These are phyloP conservation scores for Drosophila picticornis DNA, from an alignment of 2,888 invertebrate species.

Conservation along the genomic window DNA sequence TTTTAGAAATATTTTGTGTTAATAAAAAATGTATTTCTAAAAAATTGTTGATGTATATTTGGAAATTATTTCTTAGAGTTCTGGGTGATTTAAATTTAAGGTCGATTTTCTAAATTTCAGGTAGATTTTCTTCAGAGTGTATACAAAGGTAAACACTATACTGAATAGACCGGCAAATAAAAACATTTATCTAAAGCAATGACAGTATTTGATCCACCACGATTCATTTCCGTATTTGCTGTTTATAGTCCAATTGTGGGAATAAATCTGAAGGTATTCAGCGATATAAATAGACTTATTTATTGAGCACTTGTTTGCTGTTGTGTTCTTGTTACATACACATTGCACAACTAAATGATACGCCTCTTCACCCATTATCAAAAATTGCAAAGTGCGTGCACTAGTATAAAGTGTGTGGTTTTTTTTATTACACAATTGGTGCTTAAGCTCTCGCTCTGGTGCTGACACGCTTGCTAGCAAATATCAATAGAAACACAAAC, in stretches of 20 bases:
- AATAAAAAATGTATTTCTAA: background rate
- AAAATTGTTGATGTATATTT: background rate
- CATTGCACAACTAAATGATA: background rate
- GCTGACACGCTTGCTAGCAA: background rate
- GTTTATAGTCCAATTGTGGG: background rate
- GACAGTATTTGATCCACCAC: background rate
- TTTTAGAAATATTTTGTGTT: background rate
- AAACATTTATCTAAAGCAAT: background rate
- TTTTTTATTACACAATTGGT: slow-evolving; percentile 16
- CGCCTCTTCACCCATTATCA: background rate
- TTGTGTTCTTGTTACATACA: background rate
- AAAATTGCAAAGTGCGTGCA: background rate
- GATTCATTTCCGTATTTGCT: background rate
- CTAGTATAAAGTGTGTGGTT: slow-evolving; percentile 1
- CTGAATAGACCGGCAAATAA: background rate
- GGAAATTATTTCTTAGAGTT: background rate
- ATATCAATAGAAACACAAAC: slow-evolving; percentile 18
- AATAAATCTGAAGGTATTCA: background rate
- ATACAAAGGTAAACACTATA: no score
- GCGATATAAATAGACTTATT: background rate
- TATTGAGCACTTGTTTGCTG: background rate
- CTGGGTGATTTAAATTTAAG: background rate
- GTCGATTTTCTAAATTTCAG: background rate
- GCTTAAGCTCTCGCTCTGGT: background rate
- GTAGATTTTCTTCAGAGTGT: background rate